Conservation (phyloP, 2,797 vertebrate genomes). For the Halcyon badia region DNA sequence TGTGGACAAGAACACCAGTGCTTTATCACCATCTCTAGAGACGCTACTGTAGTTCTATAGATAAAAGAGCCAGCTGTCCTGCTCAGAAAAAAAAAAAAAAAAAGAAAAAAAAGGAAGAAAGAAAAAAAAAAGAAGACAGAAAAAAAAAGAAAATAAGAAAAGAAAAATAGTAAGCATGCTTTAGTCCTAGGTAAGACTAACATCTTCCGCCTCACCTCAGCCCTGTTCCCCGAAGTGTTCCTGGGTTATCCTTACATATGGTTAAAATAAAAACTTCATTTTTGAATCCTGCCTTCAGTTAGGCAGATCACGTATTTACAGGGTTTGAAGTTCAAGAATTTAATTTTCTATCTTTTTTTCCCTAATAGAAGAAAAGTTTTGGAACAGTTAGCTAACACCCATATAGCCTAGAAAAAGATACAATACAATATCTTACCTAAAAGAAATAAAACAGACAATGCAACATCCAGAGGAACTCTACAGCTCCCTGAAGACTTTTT, state of each 20-base stretch:
- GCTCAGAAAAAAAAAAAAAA: background rate
- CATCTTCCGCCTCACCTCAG: background rate
- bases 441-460: background rate
- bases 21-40: background rate
- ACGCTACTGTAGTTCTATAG: background rate
- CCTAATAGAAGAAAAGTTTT: background rate
- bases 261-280: background rate
- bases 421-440: background rate
- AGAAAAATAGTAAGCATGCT: background rate
- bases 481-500: fast-evolving
- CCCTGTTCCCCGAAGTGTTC: background rate
- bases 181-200: background rate
- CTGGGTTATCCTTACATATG: background rate
- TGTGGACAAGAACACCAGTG: slow-evolving; percentile 4
- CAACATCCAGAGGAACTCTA: background rate
- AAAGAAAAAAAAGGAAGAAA: background rate
- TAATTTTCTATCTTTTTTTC: background rate
- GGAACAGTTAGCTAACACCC: background rate
- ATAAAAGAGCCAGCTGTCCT: background rate
- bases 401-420: background rate
- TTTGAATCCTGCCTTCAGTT: background rate
- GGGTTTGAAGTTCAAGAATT: background rate
- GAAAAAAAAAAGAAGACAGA: no score
- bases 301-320: background rate
- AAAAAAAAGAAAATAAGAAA: background rate